These are phyloP conservation scores for Fringilla coelebs DNA, from an alignment of 2,797 vertebrate genomes.

Conservation along the genomic window DNA sequence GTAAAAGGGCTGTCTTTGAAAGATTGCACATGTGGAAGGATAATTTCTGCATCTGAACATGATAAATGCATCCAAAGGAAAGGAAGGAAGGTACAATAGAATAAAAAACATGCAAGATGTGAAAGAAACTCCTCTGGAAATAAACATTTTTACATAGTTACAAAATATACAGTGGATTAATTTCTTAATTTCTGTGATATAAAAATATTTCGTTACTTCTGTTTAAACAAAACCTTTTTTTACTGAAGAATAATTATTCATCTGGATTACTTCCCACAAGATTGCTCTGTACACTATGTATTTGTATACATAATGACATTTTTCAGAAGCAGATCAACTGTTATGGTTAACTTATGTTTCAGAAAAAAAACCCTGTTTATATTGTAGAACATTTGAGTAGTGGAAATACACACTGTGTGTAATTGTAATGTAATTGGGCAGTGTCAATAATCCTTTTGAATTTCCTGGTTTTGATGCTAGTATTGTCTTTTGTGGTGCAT, in stretches of 20 bases:
- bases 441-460: slow-evolving; percentile 2
- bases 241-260: background rate
- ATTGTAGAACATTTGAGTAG: background rate
- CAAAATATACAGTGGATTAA: background rate
- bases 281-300: background rate
- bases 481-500: background rate
- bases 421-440: slow-evolving; percentile 3
- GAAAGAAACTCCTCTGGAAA: background rate
- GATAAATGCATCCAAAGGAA: background rate
- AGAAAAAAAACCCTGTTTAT: background rate
- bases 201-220: background rate
- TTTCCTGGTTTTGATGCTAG: background rate
- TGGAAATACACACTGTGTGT: background rate
- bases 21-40: background rate
- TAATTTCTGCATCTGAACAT: background rate
- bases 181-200: background rate
- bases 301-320: slow-evolving; percentile 10
- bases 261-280: background rate
- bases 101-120: background rate
- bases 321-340: slow-evolving; percentile 16
- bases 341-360: background rate
- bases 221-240: background rate
- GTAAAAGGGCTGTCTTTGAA: background rate
- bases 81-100: background rate
- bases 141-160: background rate